Conservation (phyloP, 2,888 invertebrate species). For the Cheilosia pagana region DNA sequence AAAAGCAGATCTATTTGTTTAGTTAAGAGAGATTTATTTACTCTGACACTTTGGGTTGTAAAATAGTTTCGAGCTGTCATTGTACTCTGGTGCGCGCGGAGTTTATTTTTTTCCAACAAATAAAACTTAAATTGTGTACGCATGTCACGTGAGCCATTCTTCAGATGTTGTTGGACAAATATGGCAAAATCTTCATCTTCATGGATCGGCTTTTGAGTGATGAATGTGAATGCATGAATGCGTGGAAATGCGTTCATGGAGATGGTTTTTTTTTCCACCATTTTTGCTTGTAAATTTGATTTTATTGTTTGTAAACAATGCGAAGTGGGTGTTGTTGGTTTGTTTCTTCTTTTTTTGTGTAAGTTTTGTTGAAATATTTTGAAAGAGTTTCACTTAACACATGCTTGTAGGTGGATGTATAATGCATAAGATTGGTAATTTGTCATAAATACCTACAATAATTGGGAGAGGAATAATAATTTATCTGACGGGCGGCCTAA, state of each 20-base stretch:
- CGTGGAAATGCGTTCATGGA: constrained; percentile 68
- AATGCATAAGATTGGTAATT: constrained; percentile 53
- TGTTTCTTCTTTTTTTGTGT: neutral
- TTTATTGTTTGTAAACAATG: constrained; percentile 61
- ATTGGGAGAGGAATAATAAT: constrained; percentile 44
- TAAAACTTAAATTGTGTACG: constrained; percentile 73
- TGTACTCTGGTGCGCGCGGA: constrained; percentile 30
- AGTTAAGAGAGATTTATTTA: constrained; percentile 75
- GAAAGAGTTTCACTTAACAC: constrained; percentile 45
- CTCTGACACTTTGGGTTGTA: constrained; percentile 68
- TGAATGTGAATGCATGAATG: constrained; percentile 66
- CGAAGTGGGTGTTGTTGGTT: constrained; percentile 60
- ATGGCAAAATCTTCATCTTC: constrained; percentile 70
- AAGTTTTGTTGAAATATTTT: constrained; percentile 47
- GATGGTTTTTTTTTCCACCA: constrained; percentile 2
- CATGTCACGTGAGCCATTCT: constrained; percentile 73
- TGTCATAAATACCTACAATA: constrained; percentile 48
- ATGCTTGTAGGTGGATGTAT: constrained; percentile 40
- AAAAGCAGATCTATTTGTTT: constrained; percentile 73
- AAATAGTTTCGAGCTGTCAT: constrained; percentile 68
- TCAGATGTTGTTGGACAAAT: constrained; percentile 71
- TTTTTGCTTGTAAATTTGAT: constrained; percentile 39
- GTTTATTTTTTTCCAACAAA: constrained; percentile 41
- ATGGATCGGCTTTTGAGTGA: constrained; percentile 60
- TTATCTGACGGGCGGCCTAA: constrained; percentile 26